phyloP scores from a whole-genome alignment of 1,140 invertebrate genomes.

The Pomphorhynchus laevis region DNA sequence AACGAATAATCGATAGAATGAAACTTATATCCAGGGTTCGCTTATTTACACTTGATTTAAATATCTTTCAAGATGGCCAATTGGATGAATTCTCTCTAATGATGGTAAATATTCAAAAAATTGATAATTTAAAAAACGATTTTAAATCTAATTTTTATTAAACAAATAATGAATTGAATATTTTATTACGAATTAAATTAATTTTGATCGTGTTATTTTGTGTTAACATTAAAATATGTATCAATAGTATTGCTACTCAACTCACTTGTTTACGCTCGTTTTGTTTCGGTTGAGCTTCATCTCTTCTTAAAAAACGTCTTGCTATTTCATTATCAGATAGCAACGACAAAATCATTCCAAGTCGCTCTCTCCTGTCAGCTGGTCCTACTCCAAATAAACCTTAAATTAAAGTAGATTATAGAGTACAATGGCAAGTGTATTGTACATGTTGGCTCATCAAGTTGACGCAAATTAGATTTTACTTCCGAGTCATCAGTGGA shows the following conservation, averaged over 20 bases:
- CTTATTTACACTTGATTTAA: too few species aligned
- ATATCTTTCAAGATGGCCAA: too few species aligned
- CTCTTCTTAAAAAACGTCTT: conserved; percentile 22
- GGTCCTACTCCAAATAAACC: conserved; percentile 70
- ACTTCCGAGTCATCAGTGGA: conserved; percentile 54
- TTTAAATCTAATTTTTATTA: too few species aligned
- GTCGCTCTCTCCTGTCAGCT: conserved; percentile 47
- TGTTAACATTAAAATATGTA: too few species aligned
- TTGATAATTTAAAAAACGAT: too few species aligned
- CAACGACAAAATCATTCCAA: conserved; percentile 48
- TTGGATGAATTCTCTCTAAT: too few species aligned
- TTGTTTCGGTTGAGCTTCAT: conserved; percentile 14
- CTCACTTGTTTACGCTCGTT: conserved; percentile 28
- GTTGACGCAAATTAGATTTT: conserved; percentile 43
- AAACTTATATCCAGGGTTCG: too few species aligned
- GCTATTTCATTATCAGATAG: conserved; percentile 40
- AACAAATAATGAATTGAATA: too few species aligned
- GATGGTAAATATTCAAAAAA: too few species aligned
- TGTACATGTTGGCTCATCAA: conserved; percentile 58
- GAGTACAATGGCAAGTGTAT: conserved; percentile 1
- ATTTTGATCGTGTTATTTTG: too few species aligned
- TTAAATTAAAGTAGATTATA: conserved; percentile 12
- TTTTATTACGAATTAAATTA: too few species aligned
- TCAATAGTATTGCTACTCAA: not conserved
- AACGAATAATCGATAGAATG: too few species aligned